A percentile compares a stretch with the other conserved stretches of the same genome.
phyloP scores from a whole-genome alignment of 1,140 invertebrate species.

The Pachypeltis micranthus region DNA sequence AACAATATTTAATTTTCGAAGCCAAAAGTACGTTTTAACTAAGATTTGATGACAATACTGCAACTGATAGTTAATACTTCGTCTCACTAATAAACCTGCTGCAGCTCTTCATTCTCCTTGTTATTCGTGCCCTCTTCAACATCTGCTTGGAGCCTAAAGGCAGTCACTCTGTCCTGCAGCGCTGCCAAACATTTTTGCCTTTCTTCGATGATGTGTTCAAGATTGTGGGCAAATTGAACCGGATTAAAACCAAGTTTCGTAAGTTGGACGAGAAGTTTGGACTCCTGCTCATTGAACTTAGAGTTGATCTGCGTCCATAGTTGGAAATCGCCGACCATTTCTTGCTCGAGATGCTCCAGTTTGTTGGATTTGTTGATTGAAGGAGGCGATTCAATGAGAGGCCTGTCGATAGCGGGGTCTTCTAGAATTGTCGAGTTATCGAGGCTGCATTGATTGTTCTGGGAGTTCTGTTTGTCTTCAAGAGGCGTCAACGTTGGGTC shows the following conservation, averaged over 20 bases:
- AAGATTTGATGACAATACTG: no score
- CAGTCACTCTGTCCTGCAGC: slow-evolving; percentile 27
- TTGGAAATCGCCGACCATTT: slow-evolving; percentile 87
- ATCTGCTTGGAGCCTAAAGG: slow-evolving; percentile 28
- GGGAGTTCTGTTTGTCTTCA: neutral
- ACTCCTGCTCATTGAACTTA: slow-evolving; percentile 56
- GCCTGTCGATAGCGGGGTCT: slow-evolving; percentile 42
- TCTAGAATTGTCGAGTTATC: neutral
- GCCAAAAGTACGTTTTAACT: no score
- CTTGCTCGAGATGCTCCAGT: slow-evolving; percentile 84
- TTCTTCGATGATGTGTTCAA: neutral
- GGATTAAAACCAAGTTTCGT: slow-evolving; percentile 93
- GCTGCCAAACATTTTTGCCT: neutral
- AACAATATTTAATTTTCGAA: no score
- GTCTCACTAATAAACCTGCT: no score
- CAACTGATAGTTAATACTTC: no score
- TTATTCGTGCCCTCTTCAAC: slow-evolving; percentile 28
- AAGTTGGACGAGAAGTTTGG: slow-evolving; percentile 62
- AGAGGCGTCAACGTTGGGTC: slow-evolving; percentile 45
- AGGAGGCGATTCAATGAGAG: slow-evolving; percentile 82
- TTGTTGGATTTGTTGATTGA: slow-evolving; percentile 90
- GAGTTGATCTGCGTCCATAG: slow-evolving; percentile 55
- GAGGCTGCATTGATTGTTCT: neutral
- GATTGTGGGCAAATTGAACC: slow-evolving; percentile 39
- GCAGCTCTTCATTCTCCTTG: neutral